A percentile compares a stretch with the other conserved stretches of the same genome.
Conservation (phyloP, 2,113 vertebrate genomes). For the Sturnira hondurensis region DNA sequence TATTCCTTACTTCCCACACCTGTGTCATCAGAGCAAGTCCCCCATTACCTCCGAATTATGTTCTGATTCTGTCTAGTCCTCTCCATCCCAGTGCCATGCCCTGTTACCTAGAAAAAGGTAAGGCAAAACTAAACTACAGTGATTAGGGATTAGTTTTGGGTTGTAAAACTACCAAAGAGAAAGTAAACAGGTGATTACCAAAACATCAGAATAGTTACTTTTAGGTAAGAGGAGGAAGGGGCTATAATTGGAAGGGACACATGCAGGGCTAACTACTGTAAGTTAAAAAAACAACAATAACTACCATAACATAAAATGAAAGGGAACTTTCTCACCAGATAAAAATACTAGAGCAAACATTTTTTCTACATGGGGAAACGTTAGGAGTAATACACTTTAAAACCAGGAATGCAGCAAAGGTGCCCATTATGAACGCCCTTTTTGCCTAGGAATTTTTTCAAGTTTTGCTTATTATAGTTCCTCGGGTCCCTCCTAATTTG, state of each 20-base stretch:
- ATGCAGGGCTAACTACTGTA: background rate
- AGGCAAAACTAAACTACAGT: background rate
- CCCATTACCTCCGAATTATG: background rate
- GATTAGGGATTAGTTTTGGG: background rate
- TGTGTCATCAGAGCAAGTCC: slow-evolving; percentile 17
- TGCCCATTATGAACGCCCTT: too few relatives aligned
- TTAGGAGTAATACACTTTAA: background rate
- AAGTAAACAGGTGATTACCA: background rate
- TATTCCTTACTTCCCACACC: slow-evolving; percentile 42
- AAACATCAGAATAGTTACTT: background rate
- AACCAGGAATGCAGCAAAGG: background rate
- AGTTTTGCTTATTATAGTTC: background rate
- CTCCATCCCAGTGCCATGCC: background rate
- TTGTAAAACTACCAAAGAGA: background rate
- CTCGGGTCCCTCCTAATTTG: background rate
- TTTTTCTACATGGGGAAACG: background rate
- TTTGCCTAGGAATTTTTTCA: slow-evolving; percentile 5
- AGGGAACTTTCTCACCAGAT: background rate
- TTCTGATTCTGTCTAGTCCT: background rate
- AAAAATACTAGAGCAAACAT: slow-evolving; percentile 8
- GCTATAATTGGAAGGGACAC: background rate
- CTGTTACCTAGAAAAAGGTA: background rate
- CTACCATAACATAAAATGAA: slow-evolving; percentile 3
- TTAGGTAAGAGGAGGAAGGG: background rate
- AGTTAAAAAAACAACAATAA: background rate